Evolutionary conservation across 1,140 invertebrate genomes (phyloP).

Genomic region (Rhopalosiphum padi): DNA sequence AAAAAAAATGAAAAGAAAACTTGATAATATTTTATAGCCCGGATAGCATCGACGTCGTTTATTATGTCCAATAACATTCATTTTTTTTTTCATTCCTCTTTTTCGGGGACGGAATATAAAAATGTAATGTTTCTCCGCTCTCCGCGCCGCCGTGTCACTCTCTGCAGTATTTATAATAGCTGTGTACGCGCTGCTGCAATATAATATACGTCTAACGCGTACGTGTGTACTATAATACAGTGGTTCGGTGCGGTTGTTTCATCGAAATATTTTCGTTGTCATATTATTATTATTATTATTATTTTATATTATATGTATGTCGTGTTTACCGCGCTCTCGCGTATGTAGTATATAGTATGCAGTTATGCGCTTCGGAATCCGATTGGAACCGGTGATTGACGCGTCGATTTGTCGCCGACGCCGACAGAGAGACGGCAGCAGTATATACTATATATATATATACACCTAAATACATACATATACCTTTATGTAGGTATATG

Average conservation of each 20-base stretch:
- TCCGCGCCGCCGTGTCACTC: background rate
- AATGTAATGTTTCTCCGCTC: background rate
- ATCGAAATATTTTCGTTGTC: background rate
- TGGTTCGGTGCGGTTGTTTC: background rate
- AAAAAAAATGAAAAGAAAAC: constrained; percentile 21
- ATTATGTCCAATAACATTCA: constrained; percentile 46
- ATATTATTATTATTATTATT: constrained; percentile 8
- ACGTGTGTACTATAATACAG: background rate
- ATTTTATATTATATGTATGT: background rate
- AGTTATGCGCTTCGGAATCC: constrained; percentile 12
- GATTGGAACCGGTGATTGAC: constrained; percentile 14
- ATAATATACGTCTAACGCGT: background rate
- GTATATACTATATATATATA: background rate
- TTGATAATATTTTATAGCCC: constrained; percentile 53
- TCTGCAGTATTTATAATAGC: background rate
- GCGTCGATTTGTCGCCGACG: background rate
- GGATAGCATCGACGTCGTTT: constrained; percentile 52
- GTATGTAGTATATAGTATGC: background rate
- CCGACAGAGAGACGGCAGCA: background rate
- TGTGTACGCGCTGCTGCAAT: background rate
- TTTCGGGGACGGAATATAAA: constrained; percentile 26
- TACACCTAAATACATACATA: no score
- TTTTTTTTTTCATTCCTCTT: constrained; percentile 1
- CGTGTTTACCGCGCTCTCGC: background rate
- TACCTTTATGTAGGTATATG: no score